Base-by-base conservation (phyloP, 35 echinoderm and acorn worm genomes). In the Chiridota heheva region DNA sequence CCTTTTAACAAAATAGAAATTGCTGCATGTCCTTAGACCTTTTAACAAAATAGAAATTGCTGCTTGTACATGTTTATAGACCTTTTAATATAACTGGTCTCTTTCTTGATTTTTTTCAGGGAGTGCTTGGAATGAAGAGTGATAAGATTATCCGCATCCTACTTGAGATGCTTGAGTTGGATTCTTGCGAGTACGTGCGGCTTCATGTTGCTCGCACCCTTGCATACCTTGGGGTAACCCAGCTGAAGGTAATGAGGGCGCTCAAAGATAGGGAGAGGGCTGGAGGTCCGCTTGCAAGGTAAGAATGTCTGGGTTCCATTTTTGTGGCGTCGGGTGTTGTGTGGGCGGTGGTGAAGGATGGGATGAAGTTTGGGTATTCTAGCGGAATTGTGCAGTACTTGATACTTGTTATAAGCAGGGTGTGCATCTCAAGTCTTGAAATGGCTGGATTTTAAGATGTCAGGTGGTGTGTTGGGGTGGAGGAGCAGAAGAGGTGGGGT, bases 121-220 rank as follows among this genome's bases (percentile, higher is more conserved):
- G 95, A 41, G 95, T 98, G 16, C 67, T 98, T 2, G 95, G 89
- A 0, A 91, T 98, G 89, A 98, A 92, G 43, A 68, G 68, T 30
- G 95, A 98, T 44, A 81, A 77, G 29, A 88, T 89, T 16, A 87
- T 90, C 58, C 63, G 89, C 18, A 67, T 45, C 2, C 75, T 98
- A 4, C 74, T 98, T 10, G 95, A 98, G 38, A 91, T 98, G 95
- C 68, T 98, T 44, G 95, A 92, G 37, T 46, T 98, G 4, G 95
- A 98, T 60, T 88, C 95, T 20, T 88, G 89, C 18, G 95, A 98
- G 39, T 98, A 91, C 58, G 89, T 98, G 25, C 56, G 95, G 32
- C 69, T 98, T 41, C 89, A 92, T 31, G 85, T 98, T n/a, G 84
- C 90, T 17, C 22, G 95, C 36, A 98, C 95, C 15, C 82, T 98